Conservation (phyloP, 2,797 vertebrate species). For the Alauda arvensis region DNA sequence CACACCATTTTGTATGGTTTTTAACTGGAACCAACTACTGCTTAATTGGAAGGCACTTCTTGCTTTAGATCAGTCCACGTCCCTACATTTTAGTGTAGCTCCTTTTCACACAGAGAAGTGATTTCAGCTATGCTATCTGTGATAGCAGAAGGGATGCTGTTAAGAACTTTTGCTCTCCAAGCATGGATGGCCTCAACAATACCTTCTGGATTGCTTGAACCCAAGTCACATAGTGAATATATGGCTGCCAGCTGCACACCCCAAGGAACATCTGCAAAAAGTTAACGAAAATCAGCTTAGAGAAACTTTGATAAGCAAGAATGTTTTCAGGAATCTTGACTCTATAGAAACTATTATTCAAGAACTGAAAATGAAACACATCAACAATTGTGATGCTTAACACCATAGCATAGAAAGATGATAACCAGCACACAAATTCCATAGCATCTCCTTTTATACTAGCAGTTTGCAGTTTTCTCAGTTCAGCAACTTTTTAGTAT, state of each 20-base stretch:
- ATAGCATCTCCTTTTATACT: background rate
- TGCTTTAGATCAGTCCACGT: background rate
- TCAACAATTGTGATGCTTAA: background rate
- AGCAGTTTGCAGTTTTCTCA: background rate
- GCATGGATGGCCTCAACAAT: constrained; percentile 77
- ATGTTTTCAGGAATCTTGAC: background rate
- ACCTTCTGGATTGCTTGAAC: constrained; percentile 84
- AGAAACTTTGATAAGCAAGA: background rate
- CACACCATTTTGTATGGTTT: background rate
- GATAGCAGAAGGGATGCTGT: constrained; percentile 77
- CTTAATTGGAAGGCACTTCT: constrained; percentile 55
- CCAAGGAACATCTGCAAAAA: constrained; percentile 84
- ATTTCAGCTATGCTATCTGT: constrained; percentile 82
- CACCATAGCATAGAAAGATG: background rate
- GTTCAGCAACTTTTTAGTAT: background rate
- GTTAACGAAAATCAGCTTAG: background rate
- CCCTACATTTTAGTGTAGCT: background rate
- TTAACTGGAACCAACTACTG: background rate
- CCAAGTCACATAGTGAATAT: constrained; percentile 88
- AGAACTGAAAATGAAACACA: background rate
- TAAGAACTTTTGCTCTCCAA: constrained; percentile 77
- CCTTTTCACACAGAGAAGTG: constrained; percentile 71
- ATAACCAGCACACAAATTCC: background rate
- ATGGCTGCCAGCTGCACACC: constrained; percentile 88
- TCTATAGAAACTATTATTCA: background rate